Base-by-base conservation (phyloP, 92 coral and sea anemone genomes). In the Ricordea florida region DNA sequence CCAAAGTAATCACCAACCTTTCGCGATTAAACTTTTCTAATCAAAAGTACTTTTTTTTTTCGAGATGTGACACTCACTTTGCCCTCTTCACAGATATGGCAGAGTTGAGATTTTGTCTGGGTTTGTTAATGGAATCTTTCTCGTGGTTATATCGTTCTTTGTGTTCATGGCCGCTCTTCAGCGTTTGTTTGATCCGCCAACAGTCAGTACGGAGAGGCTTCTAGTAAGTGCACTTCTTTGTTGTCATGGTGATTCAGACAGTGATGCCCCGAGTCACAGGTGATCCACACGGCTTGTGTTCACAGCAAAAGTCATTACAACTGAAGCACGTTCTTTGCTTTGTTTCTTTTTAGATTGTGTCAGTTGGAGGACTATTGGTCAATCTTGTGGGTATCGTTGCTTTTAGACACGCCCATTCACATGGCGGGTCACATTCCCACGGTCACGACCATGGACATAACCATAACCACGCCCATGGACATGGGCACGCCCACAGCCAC, bases 351-450 rank as follows among this genome's bases (percentile, higher is more conserved):
- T 40, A 94, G 98, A 92, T 76, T 6, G 98, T 94, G 46, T 94
- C 98, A 28, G 96, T 94, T 36, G 73, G 84, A 33, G 98, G 98
- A 7, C 91, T 94, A 15, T 60, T 94, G 52, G 98, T 94, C 37
- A 94, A 94, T 52, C 64, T 94, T 13, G 97, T 90, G 11, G 98
- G 98, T 45, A 94, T 94, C 61, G 79, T 91, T 67, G 98, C 98
- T 23, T 94, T 94, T 63, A 89, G 98, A 49, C 98, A 94, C 77
- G 98, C 98, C 43, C 98, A 93, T 63, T 79, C 98, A 30, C 96
- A 91, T 66, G 97, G 83, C 27, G 62, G 85, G 60, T 42, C 36
- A 4, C 48, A 71, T 14, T 56, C 69, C 10, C 87, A 81, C 57
- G 79, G 79, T 35, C 88, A 85, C 29, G 73, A 69, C 78, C 76